Conservation (phyloP, 2,797 vertebrate genomes). For the Cryptoprocta ferox region DNA sequence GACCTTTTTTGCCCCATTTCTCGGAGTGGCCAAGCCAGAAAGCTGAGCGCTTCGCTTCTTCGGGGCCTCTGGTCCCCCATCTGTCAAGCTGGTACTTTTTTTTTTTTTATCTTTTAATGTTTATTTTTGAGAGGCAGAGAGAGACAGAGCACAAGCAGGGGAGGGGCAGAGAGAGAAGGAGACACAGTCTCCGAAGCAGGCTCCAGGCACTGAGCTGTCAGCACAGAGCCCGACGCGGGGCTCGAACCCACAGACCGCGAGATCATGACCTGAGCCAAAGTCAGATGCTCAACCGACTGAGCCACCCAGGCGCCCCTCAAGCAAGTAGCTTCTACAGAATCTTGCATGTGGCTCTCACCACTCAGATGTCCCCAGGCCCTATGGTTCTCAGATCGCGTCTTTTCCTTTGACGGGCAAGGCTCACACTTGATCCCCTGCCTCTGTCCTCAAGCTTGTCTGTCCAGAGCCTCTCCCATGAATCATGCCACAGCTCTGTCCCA, state of each 20-base stretch:
- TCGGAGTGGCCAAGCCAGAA: neutral
- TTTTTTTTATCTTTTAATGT: too few relatives aligned
- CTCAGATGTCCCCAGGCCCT: neutral
- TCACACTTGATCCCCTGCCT: too few relatives aligned
- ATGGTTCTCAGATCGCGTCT: neutral
- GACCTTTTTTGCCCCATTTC: neutral
- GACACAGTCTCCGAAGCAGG: too few relatives aligned
- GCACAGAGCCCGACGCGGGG: too few relatives aligned
- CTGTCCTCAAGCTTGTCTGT: neutral
- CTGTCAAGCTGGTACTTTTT: neutral
- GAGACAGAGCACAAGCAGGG: too few relatives aligned
- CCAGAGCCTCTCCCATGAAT: neutral
- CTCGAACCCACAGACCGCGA: too few relatives aligned
- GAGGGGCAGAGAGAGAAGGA: too few relatives aligned
- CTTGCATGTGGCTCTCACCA: neutral
- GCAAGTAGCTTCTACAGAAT: neutral
- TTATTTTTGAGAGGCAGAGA: too few relatives aligned
- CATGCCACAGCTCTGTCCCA: fast-evolving
- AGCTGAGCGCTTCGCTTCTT: neutral
- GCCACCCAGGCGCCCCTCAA: neutral
- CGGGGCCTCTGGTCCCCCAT: neutral
- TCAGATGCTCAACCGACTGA: too few relatives aligned
- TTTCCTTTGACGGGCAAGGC: neutral
- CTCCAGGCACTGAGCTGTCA: too few relatives aligned
- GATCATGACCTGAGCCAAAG: too few relatives aligned